These are phyloP conservation scores for Ariolimax columbianus DNA, from an alignment of 2,888 invertebrate genomes.

Conservation along the genomic window DNA sequence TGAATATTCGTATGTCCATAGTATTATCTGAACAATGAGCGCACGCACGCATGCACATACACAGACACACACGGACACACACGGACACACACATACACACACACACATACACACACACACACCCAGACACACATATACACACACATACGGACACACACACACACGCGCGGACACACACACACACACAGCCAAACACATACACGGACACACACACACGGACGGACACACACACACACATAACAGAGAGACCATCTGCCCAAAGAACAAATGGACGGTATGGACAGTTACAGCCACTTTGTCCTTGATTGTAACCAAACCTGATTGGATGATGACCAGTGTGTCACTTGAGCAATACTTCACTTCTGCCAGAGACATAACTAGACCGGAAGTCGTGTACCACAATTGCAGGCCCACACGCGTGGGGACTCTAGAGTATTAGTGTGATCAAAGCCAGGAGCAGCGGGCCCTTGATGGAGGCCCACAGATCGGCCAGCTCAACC, in stretches of 20 bases:
- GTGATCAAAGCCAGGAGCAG: neutral
- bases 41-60: no score
- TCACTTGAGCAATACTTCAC: constrained; percentile 16
- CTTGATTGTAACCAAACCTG: constrained; percentile 10
- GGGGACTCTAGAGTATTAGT: neutral
- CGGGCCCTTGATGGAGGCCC: neutral
- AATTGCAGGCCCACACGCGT: constrained; percentile 20
- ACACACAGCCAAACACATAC: neutral
- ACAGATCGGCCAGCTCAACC: neutral
- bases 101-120: no score
- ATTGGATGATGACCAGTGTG: constrained; percentile 6
- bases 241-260: neutral
- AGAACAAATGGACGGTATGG: neutral
- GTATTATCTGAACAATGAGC: no score
- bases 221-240: neutral
- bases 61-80: no score
- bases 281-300: neutral
- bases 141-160: no score
- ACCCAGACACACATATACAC: no score
- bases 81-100: no score
- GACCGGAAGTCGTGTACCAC: neutral
- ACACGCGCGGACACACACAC: no score
- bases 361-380: neutral
- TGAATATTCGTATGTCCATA: no score
- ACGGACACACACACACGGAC: neutral